A percentile compares a stretch with the other conserved stretches of the same genome.
phyloP scores from a whole-genome alignment of 2,888 invertebrate genomes.

The Nephrotoma flavescens region DNA sequence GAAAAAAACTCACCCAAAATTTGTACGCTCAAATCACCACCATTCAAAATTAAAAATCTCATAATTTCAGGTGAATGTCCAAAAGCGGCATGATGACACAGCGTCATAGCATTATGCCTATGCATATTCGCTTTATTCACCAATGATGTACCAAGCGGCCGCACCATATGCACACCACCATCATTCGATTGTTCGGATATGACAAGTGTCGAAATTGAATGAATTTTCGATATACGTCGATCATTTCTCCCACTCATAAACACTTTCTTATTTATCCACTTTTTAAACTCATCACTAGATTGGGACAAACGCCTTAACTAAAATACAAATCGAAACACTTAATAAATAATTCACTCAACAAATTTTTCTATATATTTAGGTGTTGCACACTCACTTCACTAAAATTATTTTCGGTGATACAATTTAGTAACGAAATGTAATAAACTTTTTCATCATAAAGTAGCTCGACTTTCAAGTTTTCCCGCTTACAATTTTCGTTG shows the following conservation, averaged over 20 bases:
- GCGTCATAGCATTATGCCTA: slow-evolving; percentile 10
- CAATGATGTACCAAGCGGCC: not conserved
- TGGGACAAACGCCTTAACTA: not conserved
- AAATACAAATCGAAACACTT: not conserved
- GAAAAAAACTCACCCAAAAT: slow-evolving; percentile 11
- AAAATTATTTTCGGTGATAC: not conserved
- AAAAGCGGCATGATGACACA: slow-evolving; percentile 15
- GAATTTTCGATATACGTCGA: not conserved
- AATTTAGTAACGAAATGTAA: not conserved
- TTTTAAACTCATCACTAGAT: not conserved
- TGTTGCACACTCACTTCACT: not conserved
- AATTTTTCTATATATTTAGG: not conserved
- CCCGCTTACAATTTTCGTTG: not conserved
- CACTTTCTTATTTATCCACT: not conserved
- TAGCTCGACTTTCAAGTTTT: not conserved
- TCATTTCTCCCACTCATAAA: not conserved
- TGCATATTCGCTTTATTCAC: not conserved
- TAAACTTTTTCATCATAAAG: not conserved
- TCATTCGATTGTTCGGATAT: not conserved
- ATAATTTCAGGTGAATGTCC: slow-evolving; percentile 13
- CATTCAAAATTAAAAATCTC: slow-evolving; percentile 10
- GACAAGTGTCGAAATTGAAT: not conserved
- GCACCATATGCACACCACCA: not conserved
- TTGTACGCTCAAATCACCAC: slow-evolving; percentile 14
- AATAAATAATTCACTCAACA: not conserved